Evolutionary conservation across 2,113 vertebrate species (phyloP), one percentile per base, ranked within the genome.

Genomic region (Bagarius yarrelli): DNA sequence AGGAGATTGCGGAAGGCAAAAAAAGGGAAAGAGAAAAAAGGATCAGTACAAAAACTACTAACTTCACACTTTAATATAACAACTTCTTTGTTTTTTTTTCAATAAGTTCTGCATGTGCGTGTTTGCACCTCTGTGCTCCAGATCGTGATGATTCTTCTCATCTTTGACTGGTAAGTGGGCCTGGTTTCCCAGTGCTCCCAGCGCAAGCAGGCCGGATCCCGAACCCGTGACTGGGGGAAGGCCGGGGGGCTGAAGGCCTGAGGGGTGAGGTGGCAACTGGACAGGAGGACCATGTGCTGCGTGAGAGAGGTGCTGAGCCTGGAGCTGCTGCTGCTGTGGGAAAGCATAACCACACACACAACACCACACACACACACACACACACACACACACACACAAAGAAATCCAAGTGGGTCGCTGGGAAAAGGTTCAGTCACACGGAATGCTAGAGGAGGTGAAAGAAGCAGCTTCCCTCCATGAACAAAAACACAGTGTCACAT

Each of bases 301-400:
- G 18, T 99, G 97, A 30, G 97, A 97, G 76, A 99, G 96, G 89
- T 98, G 97, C 90, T 98, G 96, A 0, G 96, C 96, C 94, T 98
- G 96, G 83, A 98, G 96, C 90, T 98, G 97, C 93, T 98, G 97
- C 93, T 99, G 97, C 97, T 98, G 94, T 84, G 92, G 92, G 87
- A 86, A 88, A 87, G 87, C 14, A 55, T 76, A 83, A 44, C 74
- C 79, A 86, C 76, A 76, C 86, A 89, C 86, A 92, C 19, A n/a
- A n/a, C n/a, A n/a, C n/a, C n/a, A 87, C 74, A 89, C 88, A 89
- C 76, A 88, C 70, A 85, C 90, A 71, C 76, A 53, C 23, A 44
- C 61, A 79, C 4, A 57, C 59, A 40, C 77, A 89, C 72, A 85
- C 87, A 91, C 66, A 86, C 66, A 89, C 86, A 90, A 61, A 88